phyloP scores from a whole-genome alignment of 2,797 vertebrate species.

The Tragelaphus oryx region DNA sequence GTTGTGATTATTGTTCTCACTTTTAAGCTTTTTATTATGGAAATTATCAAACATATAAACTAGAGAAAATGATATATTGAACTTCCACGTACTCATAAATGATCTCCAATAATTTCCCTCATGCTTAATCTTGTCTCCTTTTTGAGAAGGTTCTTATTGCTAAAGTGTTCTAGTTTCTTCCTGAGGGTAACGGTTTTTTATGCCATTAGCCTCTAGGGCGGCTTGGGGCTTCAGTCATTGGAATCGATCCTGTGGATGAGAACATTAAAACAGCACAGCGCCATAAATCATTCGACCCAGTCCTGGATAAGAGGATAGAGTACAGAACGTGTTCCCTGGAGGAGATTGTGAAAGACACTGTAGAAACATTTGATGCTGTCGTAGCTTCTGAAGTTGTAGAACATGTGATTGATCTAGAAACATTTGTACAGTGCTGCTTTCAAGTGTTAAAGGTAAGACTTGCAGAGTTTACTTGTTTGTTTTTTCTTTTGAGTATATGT shows the following conservation, averaged over 20 bases:
- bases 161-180: slow-evolving; percentile 60
- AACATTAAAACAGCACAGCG: slow-evolving; percentile 90
- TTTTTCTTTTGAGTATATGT: slow-evolving; percentile 38
- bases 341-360: slow-evolving; percentile 83
- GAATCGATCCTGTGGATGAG: slow-evolving; percentile 94
- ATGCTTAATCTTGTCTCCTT: not conserved
- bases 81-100: not conserved
- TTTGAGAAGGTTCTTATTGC: slow-evolving; percentile 31
- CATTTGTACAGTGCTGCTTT: slow-evolving; percentile 89
- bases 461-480: not conserved
- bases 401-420: slow-evolving; percentile 92
- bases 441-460: slow-evolving; percentile 90
- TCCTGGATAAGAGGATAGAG: slow-evolving; percentile 83
- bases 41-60: slow-evolving; percentile 12
- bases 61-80: slow-evolving; percentile 16
- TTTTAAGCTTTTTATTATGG: not conserved
- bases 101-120: not conserved
- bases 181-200: slow-evolving; percentile 58
- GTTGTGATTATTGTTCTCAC: slow-evolving; percentile 11
- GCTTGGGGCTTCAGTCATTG: slow-evolving; percentile 90
- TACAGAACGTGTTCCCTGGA: slow-evolving; percentile 91
- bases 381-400: slow-evolving; percentile 97
- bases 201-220: slow-evolving; percentile 92
- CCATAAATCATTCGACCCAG: slow-evolving; percentile 91
- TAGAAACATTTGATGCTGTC: slow-evolving; percentile 88